phyloP scores from a whole-genome alignment of 2,113 vertebrate genomes.

The Haemorhous mexicanus region DNA sequence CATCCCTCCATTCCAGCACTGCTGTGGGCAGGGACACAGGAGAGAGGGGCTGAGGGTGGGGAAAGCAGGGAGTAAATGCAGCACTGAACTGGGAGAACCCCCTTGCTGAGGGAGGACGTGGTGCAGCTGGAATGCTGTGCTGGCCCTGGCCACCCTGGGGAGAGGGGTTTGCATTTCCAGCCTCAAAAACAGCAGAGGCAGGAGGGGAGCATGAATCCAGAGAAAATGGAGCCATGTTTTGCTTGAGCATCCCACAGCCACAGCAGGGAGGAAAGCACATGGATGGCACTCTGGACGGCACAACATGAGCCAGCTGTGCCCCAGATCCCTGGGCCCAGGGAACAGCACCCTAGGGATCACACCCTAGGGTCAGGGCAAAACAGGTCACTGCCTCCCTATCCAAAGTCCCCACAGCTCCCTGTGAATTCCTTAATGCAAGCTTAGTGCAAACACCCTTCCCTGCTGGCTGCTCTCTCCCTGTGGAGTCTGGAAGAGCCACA shows the following conservation, averaged over 20 bases:
- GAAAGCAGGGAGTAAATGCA: not conserved
- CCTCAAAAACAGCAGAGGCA: rapidly evolving
- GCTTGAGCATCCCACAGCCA: not conserved
- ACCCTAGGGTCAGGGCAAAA: not conserved
- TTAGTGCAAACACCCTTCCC: not conserved
- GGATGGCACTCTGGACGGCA: not conserved
- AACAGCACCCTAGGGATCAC: not conserved
- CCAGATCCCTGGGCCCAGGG: not conserved
- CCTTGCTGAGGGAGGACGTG: rapidly evolving
- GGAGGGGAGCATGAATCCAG: not conserved
- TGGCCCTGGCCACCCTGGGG: not conserved
- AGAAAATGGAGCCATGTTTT: not conserved
- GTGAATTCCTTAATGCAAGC: not conserved
- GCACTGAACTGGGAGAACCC: rapidly evolving
- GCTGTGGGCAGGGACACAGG: rapidly evolving
- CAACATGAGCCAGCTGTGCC: not conserved
- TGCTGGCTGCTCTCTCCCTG: not conserved
- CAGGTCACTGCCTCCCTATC: not conserved
- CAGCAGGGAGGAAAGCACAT: not conserved
- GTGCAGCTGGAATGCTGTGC: not conserved
- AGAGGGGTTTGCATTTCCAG: not conserved
- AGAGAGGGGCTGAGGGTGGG: not conserved
- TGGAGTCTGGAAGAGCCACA: not conserved
- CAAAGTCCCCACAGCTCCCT: not conserved
- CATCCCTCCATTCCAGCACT: not conserved